These are phyloP conservation scores for Oreocharis arfaki DNA, from an alignment of 2,113 vertebrate genomes.

Conservation along the genomic window DNA sequence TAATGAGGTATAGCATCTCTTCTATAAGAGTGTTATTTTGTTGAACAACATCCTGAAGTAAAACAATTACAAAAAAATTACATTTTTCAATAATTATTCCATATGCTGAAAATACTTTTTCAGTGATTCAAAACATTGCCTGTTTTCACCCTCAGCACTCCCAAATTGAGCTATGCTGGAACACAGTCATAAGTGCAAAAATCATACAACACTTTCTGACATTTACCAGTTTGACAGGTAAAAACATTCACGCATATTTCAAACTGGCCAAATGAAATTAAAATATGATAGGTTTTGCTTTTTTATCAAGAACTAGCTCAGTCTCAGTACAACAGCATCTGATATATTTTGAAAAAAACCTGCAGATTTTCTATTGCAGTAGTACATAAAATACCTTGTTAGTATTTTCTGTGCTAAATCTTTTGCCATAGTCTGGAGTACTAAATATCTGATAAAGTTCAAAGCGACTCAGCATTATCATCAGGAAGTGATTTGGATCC, in stretches of 20 bases:
- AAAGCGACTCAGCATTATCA: conserved; percentile 94
- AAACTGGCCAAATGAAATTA: not conserved
- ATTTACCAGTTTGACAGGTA: not conserved
- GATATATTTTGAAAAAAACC: not conserved
- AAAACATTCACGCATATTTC: not conserved
- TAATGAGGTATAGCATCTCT: conserved; percentile 96
- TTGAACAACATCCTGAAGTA: conserved; percentile 86
- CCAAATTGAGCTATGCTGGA: not conserved
- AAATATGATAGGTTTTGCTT: not conserved
- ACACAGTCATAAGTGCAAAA: not conserved
- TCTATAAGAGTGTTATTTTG: conserved; percentile 98
- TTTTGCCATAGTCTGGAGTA: conserved; percentile 87
- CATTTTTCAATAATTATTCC: not conserved
- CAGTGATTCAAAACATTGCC: not conserved
- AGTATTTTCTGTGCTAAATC: conserved; percentile 82
- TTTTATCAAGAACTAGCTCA: not conserved
- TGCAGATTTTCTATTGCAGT: not conserved
- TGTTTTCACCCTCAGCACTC: not conserved
- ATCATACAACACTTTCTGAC: not conserved
- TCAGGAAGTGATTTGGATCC: conserved; percentile 98
- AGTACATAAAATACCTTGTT: conserved; percentile 82
- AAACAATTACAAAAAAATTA: not conserved
- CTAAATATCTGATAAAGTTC: conserved; percentile 95
- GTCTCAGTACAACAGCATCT: not conserved
- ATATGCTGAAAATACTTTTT: not conserved